Evolutionary conservation across 1,140 invertebrate genomes (phyloP), one percentile per base, ranked within the genome.

Genomic region (Colletes gigas): DNA sequence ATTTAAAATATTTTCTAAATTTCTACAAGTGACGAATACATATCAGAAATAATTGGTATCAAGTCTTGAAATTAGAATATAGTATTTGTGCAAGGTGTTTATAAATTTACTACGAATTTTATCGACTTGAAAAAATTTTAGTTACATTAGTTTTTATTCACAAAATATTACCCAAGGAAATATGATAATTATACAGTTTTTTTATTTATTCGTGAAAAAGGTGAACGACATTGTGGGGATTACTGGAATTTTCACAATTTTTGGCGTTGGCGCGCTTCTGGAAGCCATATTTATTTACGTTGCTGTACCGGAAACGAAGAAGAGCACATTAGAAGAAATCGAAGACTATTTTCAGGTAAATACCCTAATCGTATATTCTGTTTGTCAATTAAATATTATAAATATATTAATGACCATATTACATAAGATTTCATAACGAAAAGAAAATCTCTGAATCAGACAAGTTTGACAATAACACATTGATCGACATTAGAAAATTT

Each of bases 221-320:
- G 93, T 97, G 80, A 94, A 94, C 54, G 85, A 92, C 0, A 88
- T 90, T 8, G 93, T 97, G 0, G 94, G 95, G 65, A 94, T 95
- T 79, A 89, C 94, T 1, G 96, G 96, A 5, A 92, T 96, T 0
- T 97, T 97, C 87, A 92, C 93, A 4, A 90, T 96, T 17, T 98
- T 98, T 88, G 96, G 96, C 21, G 90, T 93, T 0, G 94, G 96
- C 8, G 95, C 96, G 1, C 74, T 95, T 3, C 85, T 96, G 6
- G 94, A 96, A 7, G 94, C 96, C 10, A 65, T 97, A 1, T 95
- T 97, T 55, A 92, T 97, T 74, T 97, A 95, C 83, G 92, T 97
- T 0, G 93, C 96, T 68, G 92, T 98, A 50, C 97, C 97, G 21
- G 97, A 98, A 94, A 98, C 97, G 0, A 98, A 97, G 90, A 96